Base-by-base conservation (phyloP, 2,888 invertebrate species). In the Zootermopsis nevadensis region DNA sequence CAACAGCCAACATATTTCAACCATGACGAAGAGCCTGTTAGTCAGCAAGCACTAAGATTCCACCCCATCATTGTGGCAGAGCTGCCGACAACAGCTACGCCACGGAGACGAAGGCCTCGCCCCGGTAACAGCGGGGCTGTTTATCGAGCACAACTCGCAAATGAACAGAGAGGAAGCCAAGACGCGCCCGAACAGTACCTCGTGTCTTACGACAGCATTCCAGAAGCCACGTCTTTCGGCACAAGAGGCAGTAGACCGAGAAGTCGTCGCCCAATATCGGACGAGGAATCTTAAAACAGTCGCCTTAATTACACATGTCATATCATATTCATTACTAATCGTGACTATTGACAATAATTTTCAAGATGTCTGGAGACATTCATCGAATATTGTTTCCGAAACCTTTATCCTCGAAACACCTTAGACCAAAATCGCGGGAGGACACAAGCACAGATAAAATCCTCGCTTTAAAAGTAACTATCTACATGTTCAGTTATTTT, bases 1-100 rank as follows among this genome's bases (percentile, higher is more conserved):
- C 69, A 69, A 22, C 69, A 69, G 33, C 31, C 22, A 19, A 1
- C 69, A 33, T 22, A 31, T 30, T 69, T 33, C 33, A 31, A 31
- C 12, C 12, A 33, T 3, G 69, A 2, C 2, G 33, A 69, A 1
- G 33, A 69, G 33, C 8, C 33, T 22, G 69, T 69, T 2, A 31
- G 27, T 7, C 69, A 30, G 33, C 53, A 79, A 10, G 48, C 22
- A 31, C 55, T 12, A 7, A 76, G 48, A 24, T 66, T 82, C 48
- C 77, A 77, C 24, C 82, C 82, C 30, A 82, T 82, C 12, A 67
- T 82, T 10, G 82, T 82, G 53, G 66, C 82, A 22, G 82, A 82
- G 10, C 22, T 79, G 60, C 66, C 79, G 24, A 55, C 79, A 12
- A 79, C 79, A 15, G 33, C 79, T 2, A 7, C 48, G 30, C n/a